Conservation (phyloP, 2,113 vertebrate genomes). For the Globicephala melas region DNA sequence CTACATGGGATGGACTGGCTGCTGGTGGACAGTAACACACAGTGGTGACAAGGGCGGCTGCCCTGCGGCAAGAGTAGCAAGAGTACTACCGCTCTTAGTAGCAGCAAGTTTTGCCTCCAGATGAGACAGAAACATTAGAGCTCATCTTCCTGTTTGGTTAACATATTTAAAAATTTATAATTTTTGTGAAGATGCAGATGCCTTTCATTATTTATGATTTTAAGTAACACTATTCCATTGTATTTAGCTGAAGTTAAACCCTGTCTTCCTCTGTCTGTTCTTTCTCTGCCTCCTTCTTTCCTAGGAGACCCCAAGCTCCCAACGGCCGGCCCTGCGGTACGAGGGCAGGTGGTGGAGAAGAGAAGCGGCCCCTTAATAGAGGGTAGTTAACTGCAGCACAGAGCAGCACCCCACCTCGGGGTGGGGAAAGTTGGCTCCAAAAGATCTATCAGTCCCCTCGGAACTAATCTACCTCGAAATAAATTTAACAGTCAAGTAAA, state of each 20-base stretch:
- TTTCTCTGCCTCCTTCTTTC: background rate
- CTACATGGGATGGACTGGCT: background rate
- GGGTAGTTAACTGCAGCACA: rapidly evolving
- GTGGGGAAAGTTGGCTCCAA: background rate
- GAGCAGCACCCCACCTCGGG: rapidly evolving
- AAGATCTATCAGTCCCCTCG: background rate
- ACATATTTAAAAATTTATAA: background rate
- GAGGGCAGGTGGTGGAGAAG: rapidly evolving
- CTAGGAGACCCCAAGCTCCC: background rate
- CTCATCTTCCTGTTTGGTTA: background rate
- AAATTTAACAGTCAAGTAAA: background rate
- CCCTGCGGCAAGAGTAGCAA: too few species aligned
- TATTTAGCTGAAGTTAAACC: background rate
- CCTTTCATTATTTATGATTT: background rate
- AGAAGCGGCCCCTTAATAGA: rapidly evolving
- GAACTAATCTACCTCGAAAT: background rate
- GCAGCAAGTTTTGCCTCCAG: background rate
- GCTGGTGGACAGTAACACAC: background rate
- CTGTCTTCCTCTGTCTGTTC: background rate
- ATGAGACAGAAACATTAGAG: background rate
- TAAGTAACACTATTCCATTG: background rate
- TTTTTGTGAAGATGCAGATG: background rate
- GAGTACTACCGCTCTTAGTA: too few species aligned
- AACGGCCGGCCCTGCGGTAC: rapidly evolving
- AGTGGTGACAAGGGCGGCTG: rapidly evolving